A percentile compares a stretch with the other conserved stretches of the same genome.
Evolutionary conservation across 2,888 invertebrate genomes (phyloP).

Genomic region (Mechanitis mazaeus): DNA sequence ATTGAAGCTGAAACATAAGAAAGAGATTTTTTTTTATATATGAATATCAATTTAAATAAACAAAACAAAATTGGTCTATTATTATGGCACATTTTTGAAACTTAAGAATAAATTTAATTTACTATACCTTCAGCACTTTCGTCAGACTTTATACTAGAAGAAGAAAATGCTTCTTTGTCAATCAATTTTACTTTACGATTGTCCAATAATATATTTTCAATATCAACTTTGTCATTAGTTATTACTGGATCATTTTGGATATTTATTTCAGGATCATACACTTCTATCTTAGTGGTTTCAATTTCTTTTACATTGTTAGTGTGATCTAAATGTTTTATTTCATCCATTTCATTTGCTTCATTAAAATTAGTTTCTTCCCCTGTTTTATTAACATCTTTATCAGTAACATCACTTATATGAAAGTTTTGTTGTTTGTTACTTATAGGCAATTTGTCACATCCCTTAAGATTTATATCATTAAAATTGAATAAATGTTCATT

Average conservation of each 20-base stretch:
- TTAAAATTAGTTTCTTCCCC: slow-evolving; percentile 2
- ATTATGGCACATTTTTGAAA: too few relatives aligned
- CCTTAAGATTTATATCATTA: slow-evolving; percentile 16
- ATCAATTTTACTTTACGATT: neutral
- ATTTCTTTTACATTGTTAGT: neutral
- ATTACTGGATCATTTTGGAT: neutral
- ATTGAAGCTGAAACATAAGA: slow-evolving; percentile 20
- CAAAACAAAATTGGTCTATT: too few relatives aligned
- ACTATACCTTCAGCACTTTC: slow-evolving; percentile 16
- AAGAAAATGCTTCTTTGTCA: neutral
- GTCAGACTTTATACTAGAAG: neutral
- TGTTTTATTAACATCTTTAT: neutral
- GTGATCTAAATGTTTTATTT: slow-evolving; percentile 1
- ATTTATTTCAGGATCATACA: neutral
- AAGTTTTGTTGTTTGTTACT: neutral
- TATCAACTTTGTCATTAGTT: neutral
- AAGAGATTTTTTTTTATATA: too few relatives aligned
- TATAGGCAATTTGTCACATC: slow-evolving; percentile 7
- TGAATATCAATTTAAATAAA: too few relatives aligned
- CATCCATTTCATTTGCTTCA: slow-evolving; percentile 5
- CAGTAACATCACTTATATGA: neutral
- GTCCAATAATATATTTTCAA: neutral
- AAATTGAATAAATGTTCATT: slow-evolving; percentile 17
- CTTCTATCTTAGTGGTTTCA: neutral
- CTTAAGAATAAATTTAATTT: neutral